Conservation (phyloP, 2,888 invertebrate species). For the Oscheius sp. region DNA sequence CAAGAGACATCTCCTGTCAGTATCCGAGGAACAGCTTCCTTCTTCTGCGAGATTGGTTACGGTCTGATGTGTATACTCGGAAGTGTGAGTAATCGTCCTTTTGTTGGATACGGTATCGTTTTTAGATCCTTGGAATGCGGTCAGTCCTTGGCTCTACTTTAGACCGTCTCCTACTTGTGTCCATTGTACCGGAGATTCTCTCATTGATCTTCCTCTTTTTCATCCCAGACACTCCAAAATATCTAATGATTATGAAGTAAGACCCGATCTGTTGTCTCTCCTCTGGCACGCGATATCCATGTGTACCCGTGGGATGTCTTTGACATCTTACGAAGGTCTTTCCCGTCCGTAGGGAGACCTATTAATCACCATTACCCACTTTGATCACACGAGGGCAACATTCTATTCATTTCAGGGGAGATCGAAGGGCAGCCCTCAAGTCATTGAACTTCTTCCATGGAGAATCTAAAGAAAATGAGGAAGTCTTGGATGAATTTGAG, state of each 20-base stretch:
- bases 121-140: slow-evolving; percentile 59
- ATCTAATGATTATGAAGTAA: slow-evolving; percentile 61
- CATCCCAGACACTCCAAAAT: slow-evolving; percentile 69
- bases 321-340: slow-evolving; percentile 24
- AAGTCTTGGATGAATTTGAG: slow-evolving; percentile 54
- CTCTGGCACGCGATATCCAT: slow-evolving; percentile 4
- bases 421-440: slow-evolving; percentile 51
- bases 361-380: slow-evolving; percentile 25
- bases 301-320: neutral
- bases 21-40: slow-evolving; percentile 63
- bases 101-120: too few species aligned
- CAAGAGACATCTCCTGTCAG: slow-evolving; percentile 62
- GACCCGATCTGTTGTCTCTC: neutral
- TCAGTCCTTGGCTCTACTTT: slow-evolving; percentile 64
- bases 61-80: slow-evolving; percentile 66
- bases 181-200: slow-evolving; percentile 58
- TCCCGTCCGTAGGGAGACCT: neutral
- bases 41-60: slow-evolving; percentile 69
- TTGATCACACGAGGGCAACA: slow-evolving; percentile 1
- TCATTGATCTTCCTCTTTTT: slow-evolving; percentile 58
- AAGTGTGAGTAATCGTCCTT: slow-evolving; percentile 52
- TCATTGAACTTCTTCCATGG: slow-evolving; percentile 68
- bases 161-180: slow-evolving; percentile 55
- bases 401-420: slow-evolving; percentile 44
- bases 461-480: slow-evolving; percentile 44